Evolutionary conservation across 2,888 invertebrate species (phyloP).

Genomic region (Drosophila imparisetae): DNA sequence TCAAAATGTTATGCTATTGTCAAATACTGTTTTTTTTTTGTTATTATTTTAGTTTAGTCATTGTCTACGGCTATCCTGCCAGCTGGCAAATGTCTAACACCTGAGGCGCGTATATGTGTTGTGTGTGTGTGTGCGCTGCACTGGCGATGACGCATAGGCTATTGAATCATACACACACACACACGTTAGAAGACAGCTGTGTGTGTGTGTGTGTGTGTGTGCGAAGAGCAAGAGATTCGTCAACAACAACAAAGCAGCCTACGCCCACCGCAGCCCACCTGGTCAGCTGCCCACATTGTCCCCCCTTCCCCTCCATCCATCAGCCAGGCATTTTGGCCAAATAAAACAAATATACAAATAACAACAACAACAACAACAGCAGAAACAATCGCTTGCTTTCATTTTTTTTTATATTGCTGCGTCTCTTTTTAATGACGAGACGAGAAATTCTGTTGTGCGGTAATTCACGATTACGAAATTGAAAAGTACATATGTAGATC

Average conservation of each 20-base stretch:
- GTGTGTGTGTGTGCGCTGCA: constrained; percentile 25
- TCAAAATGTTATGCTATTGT: constrained; percentile 29
- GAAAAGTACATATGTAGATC: constrained; percentile 56
- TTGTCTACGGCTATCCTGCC: constrained; percentile 54
- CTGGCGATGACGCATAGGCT: constrained; percentile 53
- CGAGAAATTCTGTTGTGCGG: constrained; percentile 67
- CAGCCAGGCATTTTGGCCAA: constrained; percentile 52
- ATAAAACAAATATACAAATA: constrained; percentile 49
- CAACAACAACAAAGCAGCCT: constrained; percentile 53
- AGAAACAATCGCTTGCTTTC: constrained; percentile 53
- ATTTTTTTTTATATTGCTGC: constrained; percentile 53
- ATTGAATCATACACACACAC: constrained; percentile 47
- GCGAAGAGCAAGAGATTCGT: constrained; percentile 44
- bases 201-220: constrained; percentile 3
- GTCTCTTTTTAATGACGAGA: constrained; percentile 66
- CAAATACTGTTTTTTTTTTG: constrained; percentile 8
- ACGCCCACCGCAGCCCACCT: constrained; percentile 48
- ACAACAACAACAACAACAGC: constrained; percentile 8
- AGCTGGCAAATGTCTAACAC: constrained; percentile 55
- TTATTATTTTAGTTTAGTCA: constrained; percentile 49
- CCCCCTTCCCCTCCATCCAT: constrained; percentile 20
- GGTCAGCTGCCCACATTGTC: constrained; percentile 30
- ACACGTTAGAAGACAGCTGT: constrained; percentile 4
- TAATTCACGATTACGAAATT: constrained; percentile 75
- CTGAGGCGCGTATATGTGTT: constrained; percentile 17